Evolutionary conservation across 2,888 invertebrate species (phyloP).

Genomic region (Eupithecia dodoneata): DNA sequence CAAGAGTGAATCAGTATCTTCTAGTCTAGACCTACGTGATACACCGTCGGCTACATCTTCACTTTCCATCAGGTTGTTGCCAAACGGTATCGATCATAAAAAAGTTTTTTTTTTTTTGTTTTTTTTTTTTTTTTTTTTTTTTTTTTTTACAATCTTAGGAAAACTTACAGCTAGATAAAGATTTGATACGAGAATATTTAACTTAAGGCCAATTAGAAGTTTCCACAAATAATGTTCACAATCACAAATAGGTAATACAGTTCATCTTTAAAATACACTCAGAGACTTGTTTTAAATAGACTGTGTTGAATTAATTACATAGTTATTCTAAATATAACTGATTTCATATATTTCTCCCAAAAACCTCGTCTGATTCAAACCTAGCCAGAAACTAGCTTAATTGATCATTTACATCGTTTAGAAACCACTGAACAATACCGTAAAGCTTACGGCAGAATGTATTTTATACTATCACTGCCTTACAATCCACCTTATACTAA

Average conservation of each 20-base stretch:
- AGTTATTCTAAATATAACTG: neutral
- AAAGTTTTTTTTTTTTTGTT: no score
- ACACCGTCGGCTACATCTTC: no score
- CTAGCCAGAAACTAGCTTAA: constrained; percentile 43
- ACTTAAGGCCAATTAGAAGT: no score
- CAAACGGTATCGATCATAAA: no score
- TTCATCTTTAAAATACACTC: neutral
- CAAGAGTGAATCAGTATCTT: no score
- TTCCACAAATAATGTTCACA: no score
- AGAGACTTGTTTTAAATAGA: neutral
- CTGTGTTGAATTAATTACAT: neutral
- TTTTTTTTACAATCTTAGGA: no score
- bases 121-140: no score
- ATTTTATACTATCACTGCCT: constrained; percentile 64
- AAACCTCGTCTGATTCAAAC: constrained; percentile 4
- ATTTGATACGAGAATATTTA: no score
- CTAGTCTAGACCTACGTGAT: no score
- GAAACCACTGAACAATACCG: constrained; percentile 64
- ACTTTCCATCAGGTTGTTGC: no score
- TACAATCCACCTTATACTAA: constrained; percentile 33
- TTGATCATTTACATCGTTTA: constrained; percentile 61
- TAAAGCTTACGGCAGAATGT: constrained; percentile 72
- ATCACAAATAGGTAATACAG: neutral
- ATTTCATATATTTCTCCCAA: neutral
- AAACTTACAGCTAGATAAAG: no score